phyloP scores from a whole-genome alignment of 2,888 invertebrate species.

The Oconnorella tubifera region DNA sequence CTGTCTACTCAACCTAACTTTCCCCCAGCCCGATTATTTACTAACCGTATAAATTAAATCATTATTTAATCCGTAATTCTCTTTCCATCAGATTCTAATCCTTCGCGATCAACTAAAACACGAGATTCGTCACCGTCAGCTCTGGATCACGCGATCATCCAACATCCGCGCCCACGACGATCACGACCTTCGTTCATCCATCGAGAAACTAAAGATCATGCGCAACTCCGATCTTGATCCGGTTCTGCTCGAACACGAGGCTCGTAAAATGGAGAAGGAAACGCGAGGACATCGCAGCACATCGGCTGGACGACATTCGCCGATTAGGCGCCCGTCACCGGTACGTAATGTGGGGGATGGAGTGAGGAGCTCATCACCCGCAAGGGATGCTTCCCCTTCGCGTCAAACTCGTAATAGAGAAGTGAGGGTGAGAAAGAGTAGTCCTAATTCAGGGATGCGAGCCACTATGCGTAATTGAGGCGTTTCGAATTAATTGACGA shows the following conservation, averaged over 20 bases:
- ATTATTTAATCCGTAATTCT: too few species aligned
- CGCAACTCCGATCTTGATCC: slow-evolving; percentile 80
- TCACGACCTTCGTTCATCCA: slow-evolving; percentile 72
- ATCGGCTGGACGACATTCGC: too few species aligned
- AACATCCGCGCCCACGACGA: slow-evolving; percentile 80
- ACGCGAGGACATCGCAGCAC: slow-evolving; percentile 12
- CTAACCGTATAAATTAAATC: too few species aligned
- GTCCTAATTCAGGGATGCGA: too few species aligned
- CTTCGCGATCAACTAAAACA: slow-evolving; percentile 77
- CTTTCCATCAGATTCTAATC: slow-evolving; percentile 71
- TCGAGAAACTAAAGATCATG: slow-evolving; percentile 70
- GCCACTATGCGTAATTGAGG: too few species aligned
- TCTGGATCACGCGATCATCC: slow-evolving; percentile 70
- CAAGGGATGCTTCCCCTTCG: background rate
- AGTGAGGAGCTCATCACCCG: slow-evolving; percentile 6
- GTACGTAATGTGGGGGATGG: background rate
- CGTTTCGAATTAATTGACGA: too few species aligned
- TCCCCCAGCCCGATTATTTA: too few species aligned
- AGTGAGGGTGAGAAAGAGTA: too few species aligned
- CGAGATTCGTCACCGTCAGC: slow-evolving; percentile 82
- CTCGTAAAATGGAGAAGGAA: slow-evolving; percentile 69
- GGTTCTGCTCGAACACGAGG: slow-evolving; percentile 82
- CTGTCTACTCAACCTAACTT: too few species aligned
- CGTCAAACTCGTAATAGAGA: too few species aligned
- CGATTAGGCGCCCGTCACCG: slow-evolving; percentile 9